Conservation (phyloP, 2,797 vertebrate species). For the Graptemys geographica region DNA sequence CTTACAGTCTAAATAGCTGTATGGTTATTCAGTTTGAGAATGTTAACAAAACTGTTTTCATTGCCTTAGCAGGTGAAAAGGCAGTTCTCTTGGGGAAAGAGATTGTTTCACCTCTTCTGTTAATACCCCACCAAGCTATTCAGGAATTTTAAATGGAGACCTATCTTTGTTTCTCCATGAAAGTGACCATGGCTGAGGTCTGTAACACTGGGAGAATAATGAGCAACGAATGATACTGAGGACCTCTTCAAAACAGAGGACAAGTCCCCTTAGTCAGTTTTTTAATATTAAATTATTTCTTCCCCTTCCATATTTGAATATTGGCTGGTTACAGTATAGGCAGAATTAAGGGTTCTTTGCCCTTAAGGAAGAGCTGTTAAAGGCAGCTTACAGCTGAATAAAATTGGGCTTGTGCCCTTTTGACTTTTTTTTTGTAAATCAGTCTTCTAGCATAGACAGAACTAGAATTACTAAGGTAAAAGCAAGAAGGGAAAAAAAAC, state of each 20-base stretch:
- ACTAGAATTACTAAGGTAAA: background rate
- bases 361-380: background rate
- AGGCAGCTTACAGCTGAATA: background rate
- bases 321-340: background rate
- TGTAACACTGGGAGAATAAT: background rate
- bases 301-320: background rate
- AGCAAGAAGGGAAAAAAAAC: background rate
- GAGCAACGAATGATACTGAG: background rate
- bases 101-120: fast-evolving
- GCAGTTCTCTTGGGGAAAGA: background rate
- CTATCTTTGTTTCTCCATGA: background rate
- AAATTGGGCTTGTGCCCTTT: background rate
- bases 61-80: background rate
- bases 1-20: background rate
- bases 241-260: background rate
- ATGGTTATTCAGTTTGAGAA: background rate
- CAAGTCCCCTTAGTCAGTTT: background rate
- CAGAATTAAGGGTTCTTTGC: background rate
- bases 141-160: background rate
- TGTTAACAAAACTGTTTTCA: background rate
- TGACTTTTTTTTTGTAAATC: background rate
- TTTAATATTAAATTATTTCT: background rate
- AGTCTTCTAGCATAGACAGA: background rate
- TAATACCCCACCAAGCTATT: too few species aligned
- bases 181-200: background rate